A percentile compares a stretch with the other conserved stretches of the same genome.
Evolutionary conservation across 2,888 invertebrate genomes (phyloP).

Genomic region (Fragum sueziense): DNA sequence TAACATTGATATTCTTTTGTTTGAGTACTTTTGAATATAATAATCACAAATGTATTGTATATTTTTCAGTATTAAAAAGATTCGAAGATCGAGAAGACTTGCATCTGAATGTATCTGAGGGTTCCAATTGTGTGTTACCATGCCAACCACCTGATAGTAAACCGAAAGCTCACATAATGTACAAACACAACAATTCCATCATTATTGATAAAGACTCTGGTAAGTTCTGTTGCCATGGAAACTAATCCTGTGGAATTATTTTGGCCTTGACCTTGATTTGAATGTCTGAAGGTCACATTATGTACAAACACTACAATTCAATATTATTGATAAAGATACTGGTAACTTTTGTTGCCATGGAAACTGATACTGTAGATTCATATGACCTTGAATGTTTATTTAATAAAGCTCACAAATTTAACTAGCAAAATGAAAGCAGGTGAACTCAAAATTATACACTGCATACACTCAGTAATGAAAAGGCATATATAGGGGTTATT

Average conservation of each 20-base stretch:
- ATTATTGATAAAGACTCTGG: slow-evolving; percentile 62
- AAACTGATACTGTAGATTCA: too few relatives aligned
- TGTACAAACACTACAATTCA: slow-evolving; percentile 63
- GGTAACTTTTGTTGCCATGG: slow-evolving; percentile 48
- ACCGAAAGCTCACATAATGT: slow-evolving; percentile 63
- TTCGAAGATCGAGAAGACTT: slow-evolving; percentile 61
- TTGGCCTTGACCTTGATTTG: not conserved
- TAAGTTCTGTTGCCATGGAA: slow-evolving; percentile 28
- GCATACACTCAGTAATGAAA: too few relatives aligned
- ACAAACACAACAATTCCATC: slow-evolving; percentile 61
- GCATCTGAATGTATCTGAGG: slow-evolving; percentile 59
- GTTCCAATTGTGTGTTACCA: slow-evolving; percentile 63
- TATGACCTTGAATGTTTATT: too few relatives aligned
- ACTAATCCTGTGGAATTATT: too few relatives aligned
- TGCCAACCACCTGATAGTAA: slow-evolving; percentile 65
- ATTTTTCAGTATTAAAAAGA: slow-evolving; percentile 58
- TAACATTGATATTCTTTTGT: too few relatives aligned
- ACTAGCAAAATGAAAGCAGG: too few relatives aligned
- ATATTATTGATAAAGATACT: slow-evolving; percentile 59
- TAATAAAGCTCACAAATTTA: too few relatives aligned
- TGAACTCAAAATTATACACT: too few relatives aligned
- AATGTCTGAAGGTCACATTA: slow-evolving; percentile 57
- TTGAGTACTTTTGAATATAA: too few relatives aligned
- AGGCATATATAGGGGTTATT: too few relatives aligned
- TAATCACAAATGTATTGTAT: too few relatives aligned